Evolutionary conservation across 1,140 invertebrate species (phyloP), one percentile per base, ranked within the genome.

Genomic region (Leptoteleia sp.): DNA sequence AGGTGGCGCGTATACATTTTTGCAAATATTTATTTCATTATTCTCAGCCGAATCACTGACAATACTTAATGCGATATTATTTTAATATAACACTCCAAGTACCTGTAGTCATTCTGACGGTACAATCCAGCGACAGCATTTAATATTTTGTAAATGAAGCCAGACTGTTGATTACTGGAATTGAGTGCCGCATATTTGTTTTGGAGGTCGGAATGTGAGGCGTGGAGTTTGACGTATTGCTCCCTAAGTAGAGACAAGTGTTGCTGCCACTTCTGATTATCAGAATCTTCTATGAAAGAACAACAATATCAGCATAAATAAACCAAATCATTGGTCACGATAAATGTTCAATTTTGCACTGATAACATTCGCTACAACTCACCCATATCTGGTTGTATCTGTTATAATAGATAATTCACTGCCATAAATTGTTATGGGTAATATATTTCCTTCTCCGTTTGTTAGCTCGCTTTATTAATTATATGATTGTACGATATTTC

Each of bases 221-320:
- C 92, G 84, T 97, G 96, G 9, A 98, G 90, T 88, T 97, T 97
- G 0, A 96, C 93, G 89, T 98, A 98, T 85, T 98, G 96, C 80
- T 97, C 95, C 83, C 96, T 93, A 33, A 98, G 89, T 45, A 98
- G 90, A 33, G 92, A 88, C 73, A 99, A 90, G 85, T 98, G 96
- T 82, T 96, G 95, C 85, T 97, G 95, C 80, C 97, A 92, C 87
- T 98, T 96, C 57, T 88, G 87, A 8, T 85, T 85, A 43, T 89
- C 84, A 4, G 76, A 77, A 47, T 89, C 87, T 8, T 72, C 78
- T 80, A 13, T 13, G n/a, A n/a, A n/a, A n/a, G n/a, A 25, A 6
- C 22, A 3, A 6, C 22, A 25, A 25, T 25, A 50, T 43, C 13
- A 29, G 1, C 5, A 13, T 37, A 37, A 13, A 13, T 13, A 37